These are phyloP conservation scores for Morphnarchus princeps DNA, from an alignment of 2,113 vertebrate species.

Conservation along the genomic window DNA sequence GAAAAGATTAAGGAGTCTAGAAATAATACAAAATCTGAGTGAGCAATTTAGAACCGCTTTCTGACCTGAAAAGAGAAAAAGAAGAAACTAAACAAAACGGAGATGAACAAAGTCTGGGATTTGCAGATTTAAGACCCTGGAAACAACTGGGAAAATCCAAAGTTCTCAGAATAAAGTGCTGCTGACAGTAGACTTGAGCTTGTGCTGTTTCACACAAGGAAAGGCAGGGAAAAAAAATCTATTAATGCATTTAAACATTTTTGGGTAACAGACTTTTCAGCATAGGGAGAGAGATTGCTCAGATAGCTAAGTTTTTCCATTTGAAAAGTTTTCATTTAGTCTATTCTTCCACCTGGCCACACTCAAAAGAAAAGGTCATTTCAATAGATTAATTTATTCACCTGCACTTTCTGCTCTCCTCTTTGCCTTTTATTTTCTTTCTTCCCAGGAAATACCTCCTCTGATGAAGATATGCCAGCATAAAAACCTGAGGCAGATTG, in stretches of 20 bases:
- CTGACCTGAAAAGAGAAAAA: background rate
- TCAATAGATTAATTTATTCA: slow-evolving; percentile 1
- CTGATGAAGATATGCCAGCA: background rate
- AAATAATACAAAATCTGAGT: background rate
- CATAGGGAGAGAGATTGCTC: background rate
- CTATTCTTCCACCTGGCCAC: background rate
- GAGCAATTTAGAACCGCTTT: background rate
- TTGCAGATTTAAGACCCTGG: slow-evolving; percentile 16
- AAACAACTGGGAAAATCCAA: background rate
- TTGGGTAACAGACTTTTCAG: background rate
- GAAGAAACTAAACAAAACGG: background rate
- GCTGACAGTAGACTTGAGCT: background rate
- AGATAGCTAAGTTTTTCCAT: background rate
- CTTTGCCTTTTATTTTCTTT: background rate
- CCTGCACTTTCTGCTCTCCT: background rate
- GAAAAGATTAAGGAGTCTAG: background rate
- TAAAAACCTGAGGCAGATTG: background rate
- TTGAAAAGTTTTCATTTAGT: background rate
- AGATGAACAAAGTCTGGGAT: background rate
- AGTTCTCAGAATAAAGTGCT: background rate
- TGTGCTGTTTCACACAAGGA: background rate
- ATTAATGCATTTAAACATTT: background rate
- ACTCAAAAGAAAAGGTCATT: slow-evolving; percentile 4
- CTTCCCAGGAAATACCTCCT: background rate
- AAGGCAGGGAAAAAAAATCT: background rate